These are phyloP conservation scores for Ophion ventricosus DNA, from an alignment of 2,888 invertebrate species.

Conservation along the genomic window DNA sequence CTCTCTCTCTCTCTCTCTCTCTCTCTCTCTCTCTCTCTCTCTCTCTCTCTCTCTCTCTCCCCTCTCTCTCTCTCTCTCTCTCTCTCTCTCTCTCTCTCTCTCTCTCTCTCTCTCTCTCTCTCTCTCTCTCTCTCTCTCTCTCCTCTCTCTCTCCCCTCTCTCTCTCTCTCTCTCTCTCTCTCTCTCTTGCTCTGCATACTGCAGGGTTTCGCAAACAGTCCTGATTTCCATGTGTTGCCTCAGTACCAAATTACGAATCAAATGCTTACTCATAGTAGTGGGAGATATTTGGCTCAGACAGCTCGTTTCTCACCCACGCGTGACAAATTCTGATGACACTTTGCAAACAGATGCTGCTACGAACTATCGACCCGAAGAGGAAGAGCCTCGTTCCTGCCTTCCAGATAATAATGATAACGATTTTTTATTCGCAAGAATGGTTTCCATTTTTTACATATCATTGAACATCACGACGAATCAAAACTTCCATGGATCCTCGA, in stretches of 20 bases:
- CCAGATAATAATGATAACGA: neutral
- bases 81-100: conserved; percentile 9
- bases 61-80: conserved; percentile 5
- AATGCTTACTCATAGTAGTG: conserved; percentile 42
- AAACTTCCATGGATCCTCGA: no score
- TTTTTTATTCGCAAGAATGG: no score
- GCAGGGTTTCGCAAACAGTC: conserved; percentile 58
- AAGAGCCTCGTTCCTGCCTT: neutral
- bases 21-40: neutral
- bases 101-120: neutral
- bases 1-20: conserved; percentile 12
- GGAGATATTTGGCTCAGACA: conserved; percentile 46
- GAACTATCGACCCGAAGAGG: conserved; percentile 8
- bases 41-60: neutral
- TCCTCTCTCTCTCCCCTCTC: neutral
- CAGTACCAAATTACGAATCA: conserved; percentile 58
- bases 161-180: conserved; percentile 9
- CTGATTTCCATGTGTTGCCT: conserved; percentile 60
- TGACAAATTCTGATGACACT: conserved; percentile 42
- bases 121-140: conserved; percentile 1
- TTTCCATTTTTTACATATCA: no score
- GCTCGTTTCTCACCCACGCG: conserved; percentile 2
- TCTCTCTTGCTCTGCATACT: conserved; percentile 1
- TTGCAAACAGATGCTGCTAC: conserved; percentile 32
- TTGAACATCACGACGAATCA: no score